phyloP scores from a whole-genome alignment of 2,113 vertebrate species.

The Pituophis catenifer region DNA sequence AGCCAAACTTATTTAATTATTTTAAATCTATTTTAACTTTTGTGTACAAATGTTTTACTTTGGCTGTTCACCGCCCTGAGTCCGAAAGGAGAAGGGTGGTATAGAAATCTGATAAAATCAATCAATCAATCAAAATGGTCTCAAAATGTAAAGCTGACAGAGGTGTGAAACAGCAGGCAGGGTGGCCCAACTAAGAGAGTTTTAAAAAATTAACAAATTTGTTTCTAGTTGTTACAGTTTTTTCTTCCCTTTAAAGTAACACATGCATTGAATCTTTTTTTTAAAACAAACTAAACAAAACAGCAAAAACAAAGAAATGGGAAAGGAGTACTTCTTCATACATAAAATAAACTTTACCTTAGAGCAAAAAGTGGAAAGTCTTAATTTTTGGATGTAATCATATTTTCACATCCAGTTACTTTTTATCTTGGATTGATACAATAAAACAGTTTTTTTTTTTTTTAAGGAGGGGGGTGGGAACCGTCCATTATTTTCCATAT shows the following conservation, averaged over 20 bases:
- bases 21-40: too few species aligned
- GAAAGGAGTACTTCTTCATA: background rate
- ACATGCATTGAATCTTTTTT: background rate
- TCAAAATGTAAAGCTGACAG: background rate
- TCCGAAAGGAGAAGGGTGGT: too few species aligned
- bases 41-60: too few species aligned
- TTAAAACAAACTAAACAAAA: background rate
- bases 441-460: background rate
- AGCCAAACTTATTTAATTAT: too few species aligned
- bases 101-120: too few species aligned
- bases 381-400: background rate
- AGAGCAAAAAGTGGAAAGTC: background rate
- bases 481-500: background rate
- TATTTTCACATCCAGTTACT: background rate
- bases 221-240: background rate
- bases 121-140: background rate
- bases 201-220: background rate
- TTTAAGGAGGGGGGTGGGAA: background rate
- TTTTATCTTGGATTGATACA: background rate
- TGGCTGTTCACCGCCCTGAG: too few species aligned
- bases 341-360: background rate
- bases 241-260: background rate
- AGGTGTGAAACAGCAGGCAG: background rate
- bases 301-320: background rate
- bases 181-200: background rate